Evolutionary conservation across 2,113 vertebrate species (phyloP).

Genomic region (Sylvilagus bachmani): DNA sequence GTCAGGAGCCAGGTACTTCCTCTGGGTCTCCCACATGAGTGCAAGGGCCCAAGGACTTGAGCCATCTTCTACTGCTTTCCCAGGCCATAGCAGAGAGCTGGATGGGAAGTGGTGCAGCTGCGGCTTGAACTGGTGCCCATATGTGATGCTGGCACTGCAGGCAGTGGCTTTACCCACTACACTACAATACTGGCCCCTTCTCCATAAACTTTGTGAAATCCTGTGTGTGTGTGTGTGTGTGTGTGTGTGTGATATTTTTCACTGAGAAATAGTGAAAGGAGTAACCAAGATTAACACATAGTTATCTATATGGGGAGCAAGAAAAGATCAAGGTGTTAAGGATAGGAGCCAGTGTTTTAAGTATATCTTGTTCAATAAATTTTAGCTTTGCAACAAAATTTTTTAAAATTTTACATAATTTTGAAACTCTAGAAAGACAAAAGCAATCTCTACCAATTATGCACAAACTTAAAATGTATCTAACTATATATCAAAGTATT

Average conservation of each 20-base stretch:
- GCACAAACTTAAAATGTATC: not conserved
- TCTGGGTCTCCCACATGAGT: too few relatives aligned
- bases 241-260: not conserved
- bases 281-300: slow-evolving; percentile 5
- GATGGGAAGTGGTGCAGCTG: too few relatives aligned
- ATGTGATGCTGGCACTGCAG: too few relatives aligned
- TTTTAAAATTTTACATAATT: not conserved
- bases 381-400: slow-evolving; percentile 31
- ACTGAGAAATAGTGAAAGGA: not conserved
- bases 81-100: too few relatives aligned
- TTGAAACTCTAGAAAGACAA: not conserved
- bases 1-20: too few relatives aligned
- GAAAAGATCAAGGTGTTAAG: not conserved
- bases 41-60: too few relatives aligned
- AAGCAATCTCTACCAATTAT: slow-evolving; percentile 31
- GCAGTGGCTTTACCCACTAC: too few relatives aligned
- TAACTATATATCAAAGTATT: not conserved
- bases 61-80: too few relatives aligned
- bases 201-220: too few relatives aligned
- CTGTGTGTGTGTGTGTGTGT: not conserved
- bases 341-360: not conserved
- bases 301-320: not conserved
- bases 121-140: too few relatives aligned
- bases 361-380: not conserved
- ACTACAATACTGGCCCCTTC: too few relatives aligned